Percentiles rank a stretch among this genome's conserved stretches.
These are phyloP conservation scores for Trachelus tabidus DNA, from an alignment of 2,888 invertebrate species.

Conservation along the genomic window DNA sequence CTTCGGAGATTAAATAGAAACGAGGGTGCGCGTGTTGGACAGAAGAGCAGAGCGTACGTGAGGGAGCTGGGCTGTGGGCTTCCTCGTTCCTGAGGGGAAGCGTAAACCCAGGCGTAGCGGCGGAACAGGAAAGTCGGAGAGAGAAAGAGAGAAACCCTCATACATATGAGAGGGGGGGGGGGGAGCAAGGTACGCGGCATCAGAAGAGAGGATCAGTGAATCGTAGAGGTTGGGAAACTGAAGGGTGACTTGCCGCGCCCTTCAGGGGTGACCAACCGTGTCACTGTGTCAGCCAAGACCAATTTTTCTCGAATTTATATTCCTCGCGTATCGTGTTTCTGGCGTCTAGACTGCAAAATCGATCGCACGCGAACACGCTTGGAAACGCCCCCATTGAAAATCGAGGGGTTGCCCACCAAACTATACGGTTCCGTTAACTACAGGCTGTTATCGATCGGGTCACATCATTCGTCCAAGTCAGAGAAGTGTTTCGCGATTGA, in stretches of 20 bases:
- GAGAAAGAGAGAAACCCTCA: too few relatives aligned
- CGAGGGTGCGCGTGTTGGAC: slow-evolving; percentile 38
- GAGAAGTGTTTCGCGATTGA: too few relatives aligned
- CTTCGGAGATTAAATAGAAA: slow-evolving; percentile 33
- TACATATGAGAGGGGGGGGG: too few relatives aligned
- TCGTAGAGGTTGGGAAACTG: slow-evolving; percentile 5
- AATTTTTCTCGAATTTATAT: slow-evolving; percentile 7
- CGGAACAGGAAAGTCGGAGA: too few relatives aligned
- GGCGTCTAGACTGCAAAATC: background rate
- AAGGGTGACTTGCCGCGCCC: slow-evolving; percentile 26
- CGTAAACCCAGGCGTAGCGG: slow-evolving; percentile 21
- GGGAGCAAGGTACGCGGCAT: too few relatives aligned
- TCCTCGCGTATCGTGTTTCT: background rate
- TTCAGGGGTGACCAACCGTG: slow-evolving; percentile 51
- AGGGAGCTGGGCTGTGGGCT: background rate
- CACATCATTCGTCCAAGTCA: too few relatives aligned
- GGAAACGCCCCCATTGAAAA: too few relatives aligned
- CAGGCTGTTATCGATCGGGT: too few relatives aligned
- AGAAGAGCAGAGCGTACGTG: slow-evolving; percentile 6
- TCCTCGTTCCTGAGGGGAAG: slow-evolving; percentile 14
- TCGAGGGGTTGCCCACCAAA: too few relatives aligned
- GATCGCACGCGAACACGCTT: too few relatives aligned
- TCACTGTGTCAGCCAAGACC: slow-evolving; percentile 53
- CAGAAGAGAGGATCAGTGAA: background rate
- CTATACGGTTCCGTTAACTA: too few relatives aligned